These are phyloP conservation scores for Cenopis cana DNA, from an alignment of 2,888 invertebrate species.

Conservation along the genomic window DNA sequence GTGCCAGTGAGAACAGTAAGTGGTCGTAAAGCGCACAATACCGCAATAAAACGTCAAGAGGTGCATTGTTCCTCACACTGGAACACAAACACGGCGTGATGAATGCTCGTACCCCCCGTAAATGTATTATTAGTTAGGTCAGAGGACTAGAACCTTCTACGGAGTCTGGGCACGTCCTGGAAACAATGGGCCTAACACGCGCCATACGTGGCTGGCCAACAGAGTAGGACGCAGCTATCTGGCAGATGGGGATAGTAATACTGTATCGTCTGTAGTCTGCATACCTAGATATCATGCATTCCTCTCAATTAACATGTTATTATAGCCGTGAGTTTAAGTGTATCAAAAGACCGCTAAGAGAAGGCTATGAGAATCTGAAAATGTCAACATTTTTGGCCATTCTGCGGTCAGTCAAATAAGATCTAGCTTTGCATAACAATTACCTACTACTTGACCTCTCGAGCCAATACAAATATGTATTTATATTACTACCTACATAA, in stretches of 20 bases:
- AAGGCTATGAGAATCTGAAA: too few species aligned
- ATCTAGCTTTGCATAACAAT: not conserved
- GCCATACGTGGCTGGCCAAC: not conserved
- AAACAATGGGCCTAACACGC: constrained; percentile 14
- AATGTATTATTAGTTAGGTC: constrained; percentile 71
- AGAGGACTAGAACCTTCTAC: constrained; percentile 60
- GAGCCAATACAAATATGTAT: not conserved
- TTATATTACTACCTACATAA: too few species aligned
- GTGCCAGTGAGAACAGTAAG: constrained; percentile 45
- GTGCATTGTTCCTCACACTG: constrained; percentile 66
- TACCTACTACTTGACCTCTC: not conserved
- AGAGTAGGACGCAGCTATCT: constrained; percentile 1
- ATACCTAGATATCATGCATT: not conserved
- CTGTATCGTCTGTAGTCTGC: not conserved
- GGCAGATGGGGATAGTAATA: not conserved
- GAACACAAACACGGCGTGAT: constrained; percentile 36
- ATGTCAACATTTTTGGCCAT: not conserved
- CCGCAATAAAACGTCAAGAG: constrained; percentile 63
- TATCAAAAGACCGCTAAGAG: too few species aligned
- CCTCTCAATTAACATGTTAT: not conserved
- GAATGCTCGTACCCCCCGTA: constrained; percentile 52
- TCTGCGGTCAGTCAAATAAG: not conserved
- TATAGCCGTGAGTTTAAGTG: too few species aligned
- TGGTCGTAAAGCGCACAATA: constrained; percentile 52
- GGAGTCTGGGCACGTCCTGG: constrained; percentile 56